Base-by-base conservation (phyloP, 2,888 invertebrate species). In the Nomada ruficornis region DNA sequence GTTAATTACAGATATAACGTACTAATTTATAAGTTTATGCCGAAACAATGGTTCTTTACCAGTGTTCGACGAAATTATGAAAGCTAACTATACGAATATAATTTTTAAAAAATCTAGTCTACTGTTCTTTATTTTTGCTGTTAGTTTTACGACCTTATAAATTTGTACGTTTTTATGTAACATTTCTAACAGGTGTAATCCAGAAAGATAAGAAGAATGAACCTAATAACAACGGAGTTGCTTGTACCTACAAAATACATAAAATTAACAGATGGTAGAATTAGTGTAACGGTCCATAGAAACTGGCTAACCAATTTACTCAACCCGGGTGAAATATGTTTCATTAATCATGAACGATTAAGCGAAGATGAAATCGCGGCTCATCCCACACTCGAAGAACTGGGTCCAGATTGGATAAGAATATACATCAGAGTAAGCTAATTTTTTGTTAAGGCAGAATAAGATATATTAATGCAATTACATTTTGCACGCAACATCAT, bases 151-250 rank as follows among this genome's bases (percentile, higher is more conserved):
- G 29, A 29, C 29, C 29, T 29, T 29, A 29, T 0, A 7, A 29
- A 29, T 29, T 29, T 7, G 1, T 26, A 26, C 26, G 26, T 26
- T 26, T 26, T 26, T 13, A 10, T 10, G 10, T 47, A 10, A 47
- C 15, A 15, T 47, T 10, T 9, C 69, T 59, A 54, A 18, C 20
- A 60, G 52, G 26, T 62, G 29, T 63, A 68, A 44, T 52, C 9
- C 20, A 54, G 15, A 47, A 70, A 13, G 23, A 13, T 74, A 60
- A 13, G 54, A 75, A 55, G 2, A 75, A 96, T 97, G 96, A 96
- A 97, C 93, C 94, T 94, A 92, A 95, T 97, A 90, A 95, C 95
- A 92, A 95, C 95, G 90, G 97, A 97, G 94, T 94, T 97, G 91
- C 96, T 96, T 85, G 95, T 97, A 92, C 96, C 96, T 86, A 94